Conservation (phyloP, 2,797 vertebrate species). For the Passerculus sandwichensis region DNA sequence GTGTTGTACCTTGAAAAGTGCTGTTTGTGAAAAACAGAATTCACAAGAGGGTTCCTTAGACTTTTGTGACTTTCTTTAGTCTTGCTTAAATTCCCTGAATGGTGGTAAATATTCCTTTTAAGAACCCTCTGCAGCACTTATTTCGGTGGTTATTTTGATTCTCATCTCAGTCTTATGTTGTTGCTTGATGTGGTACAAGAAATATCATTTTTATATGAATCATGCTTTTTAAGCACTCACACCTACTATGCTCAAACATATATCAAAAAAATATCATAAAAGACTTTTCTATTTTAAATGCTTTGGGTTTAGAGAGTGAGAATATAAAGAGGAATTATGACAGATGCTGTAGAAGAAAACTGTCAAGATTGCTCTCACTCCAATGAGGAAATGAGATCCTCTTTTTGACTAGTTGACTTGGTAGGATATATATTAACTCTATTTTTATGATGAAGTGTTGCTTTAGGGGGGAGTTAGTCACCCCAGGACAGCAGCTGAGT, state of each 20-base stretch:
- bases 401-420: not conserved
- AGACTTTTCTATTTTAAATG: not conserved
- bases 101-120: not conserved
- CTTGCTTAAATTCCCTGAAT: not conserved
- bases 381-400: not conserved
- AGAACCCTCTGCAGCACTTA: not conserved
- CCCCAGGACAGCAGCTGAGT: not conserved
- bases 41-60: not conserved
- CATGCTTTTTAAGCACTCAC: not conserved
- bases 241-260: not conserved
- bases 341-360: not conserved
- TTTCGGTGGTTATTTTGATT: not conserved
- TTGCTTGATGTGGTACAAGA: not conserved
- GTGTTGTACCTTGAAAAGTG: not conserved
- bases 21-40: not conserved
- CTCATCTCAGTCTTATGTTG: not conserved
- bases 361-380: not conserved
- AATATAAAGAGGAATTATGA: not conserved
- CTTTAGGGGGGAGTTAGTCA: not conserved
- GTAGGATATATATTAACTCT: not conserved
- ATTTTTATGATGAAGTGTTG: not conserved
- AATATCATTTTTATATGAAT: not conserved
- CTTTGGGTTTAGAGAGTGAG: not conserved
- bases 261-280: not conserved
- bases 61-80: not conserved